These are phyloP conservation scores for Sphenopsis melanotis DNA, from an alignment of 2,797 vertebrate genomes.

Conservation along the genomic window DNA sequence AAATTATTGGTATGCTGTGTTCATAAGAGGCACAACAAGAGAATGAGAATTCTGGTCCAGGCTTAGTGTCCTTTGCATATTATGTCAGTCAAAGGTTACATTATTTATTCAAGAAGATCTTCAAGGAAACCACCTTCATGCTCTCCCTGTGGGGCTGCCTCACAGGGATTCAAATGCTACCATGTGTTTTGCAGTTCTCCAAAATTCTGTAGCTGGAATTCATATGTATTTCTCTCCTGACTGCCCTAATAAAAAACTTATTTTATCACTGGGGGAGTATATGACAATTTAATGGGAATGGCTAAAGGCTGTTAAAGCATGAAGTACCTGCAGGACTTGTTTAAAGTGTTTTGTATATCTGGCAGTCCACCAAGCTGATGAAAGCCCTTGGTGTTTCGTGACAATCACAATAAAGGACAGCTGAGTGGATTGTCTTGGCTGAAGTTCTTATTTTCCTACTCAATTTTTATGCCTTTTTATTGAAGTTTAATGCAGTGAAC, in stretches of 20 bases:
- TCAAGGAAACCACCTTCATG: not conserved
- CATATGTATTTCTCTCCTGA: not conserved
- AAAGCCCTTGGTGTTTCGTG: slow-evolving; percentile 22
- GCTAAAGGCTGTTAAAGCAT: not conserved
- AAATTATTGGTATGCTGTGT: not conserved
- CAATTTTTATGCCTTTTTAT: slow-evolving; percentile 27
- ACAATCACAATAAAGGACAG: not conserved
- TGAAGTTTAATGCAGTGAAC: not conserved
- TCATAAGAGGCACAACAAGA: not conserved
- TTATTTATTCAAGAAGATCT: not conserved
- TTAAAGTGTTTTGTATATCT: not conserved
- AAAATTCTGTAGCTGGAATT: not conserved
- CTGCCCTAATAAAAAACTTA: not conserved
- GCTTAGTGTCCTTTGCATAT: not conserved
- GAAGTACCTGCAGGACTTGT: slow-evolving; percentile 22
- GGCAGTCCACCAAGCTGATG: slow-evolving; percentile 20
- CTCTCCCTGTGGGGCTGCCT: not conserved
- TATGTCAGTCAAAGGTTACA: not conserved
- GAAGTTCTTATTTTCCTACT: slow-evolving; percentile 11
- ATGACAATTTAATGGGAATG: not conserved
- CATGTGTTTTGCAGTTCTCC: not conserved
- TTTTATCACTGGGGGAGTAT: not conserved
- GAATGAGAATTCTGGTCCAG: not conserved
- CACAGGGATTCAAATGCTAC: not conserved
- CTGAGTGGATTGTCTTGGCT: not conserved